Evolutionary conservation across 2,797 vertebrate species (phyloP).

Genomic region (Danio tinwini): DNA sequence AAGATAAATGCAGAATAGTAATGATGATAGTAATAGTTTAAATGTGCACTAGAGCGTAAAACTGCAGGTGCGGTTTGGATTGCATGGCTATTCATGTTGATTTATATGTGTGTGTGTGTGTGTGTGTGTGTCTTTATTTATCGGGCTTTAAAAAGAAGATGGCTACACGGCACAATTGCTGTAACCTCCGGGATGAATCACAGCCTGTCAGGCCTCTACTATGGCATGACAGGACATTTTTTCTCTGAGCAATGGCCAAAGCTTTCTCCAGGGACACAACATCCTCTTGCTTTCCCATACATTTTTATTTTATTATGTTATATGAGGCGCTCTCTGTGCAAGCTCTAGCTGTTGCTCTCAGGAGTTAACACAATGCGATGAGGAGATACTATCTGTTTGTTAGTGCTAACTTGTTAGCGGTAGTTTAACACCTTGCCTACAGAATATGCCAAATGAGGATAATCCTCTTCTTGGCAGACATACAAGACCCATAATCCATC

Average conservation of each 20-base stretch:
- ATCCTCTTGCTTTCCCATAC: conserved; percentile 1
- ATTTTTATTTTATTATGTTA: conserved; percentile 12
- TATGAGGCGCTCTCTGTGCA: neutral
- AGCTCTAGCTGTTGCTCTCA: neutral
- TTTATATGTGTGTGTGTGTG: conserved; percentile 64
- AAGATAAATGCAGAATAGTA: conserved; percentile 67
- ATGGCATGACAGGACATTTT: conserved; percentile 66
- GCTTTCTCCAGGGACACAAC: conserved; percentile 48
- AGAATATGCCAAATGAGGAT: conserved; percentile 44
- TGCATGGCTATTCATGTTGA: conserved; percentile 20
- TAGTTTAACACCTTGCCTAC: conserved; percentile 39
- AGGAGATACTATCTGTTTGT: conserved; percentile 5
- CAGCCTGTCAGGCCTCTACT: conserved; percentile 50
- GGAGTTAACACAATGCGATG: neutral
- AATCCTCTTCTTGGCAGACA: conserved; percentile 48
- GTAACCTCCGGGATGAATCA: conserved; percentile 77
- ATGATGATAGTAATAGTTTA: conserved; percentile 76
- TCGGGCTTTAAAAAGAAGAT: conserved; percentile 75
- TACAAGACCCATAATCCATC: conserved; percentile 37
- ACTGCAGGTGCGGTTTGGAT: conserved; percentile 54
- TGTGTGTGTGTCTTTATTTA: conserved; percentile 69
- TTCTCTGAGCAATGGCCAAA: conserved; percentile 66
- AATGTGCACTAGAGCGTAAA: conserved; percentile 74
- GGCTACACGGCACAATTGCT: conserved; percentile 70
- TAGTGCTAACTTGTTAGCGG: conserved; percentile 12